phyloP scores from a whole-genome alignment of 2,888 invertebrate species.

The Tipula vernalis region DNA sequence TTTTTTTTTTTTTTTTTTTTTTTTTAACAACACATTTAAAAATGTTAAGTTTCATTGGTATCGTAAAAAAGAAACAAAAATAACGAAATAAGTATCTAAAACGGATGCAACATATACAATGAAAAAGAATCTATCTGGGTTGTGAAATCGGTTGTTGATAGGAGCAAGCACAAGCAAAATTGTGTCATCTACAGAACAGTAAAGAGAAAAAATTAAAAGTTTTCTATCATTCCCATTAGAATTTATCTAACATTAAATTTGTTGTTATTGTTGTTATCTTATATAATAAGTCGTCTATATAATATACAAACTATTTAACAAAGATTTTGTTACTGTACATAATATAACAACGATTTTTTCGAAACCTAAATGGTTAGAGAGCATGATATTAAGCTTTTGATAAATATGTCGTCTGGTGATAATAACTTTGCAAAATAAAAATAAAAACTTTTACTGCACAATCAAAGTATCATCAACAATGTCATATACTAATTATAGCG shows the following conservation, averaged over 20 bases:
- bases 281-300: not conserved
- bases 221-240: constrained; percentile 4
- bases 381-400: not conserved
- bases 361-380: not conserved
- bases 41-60: not conserved
- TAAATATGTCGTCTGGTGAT: not conserved
- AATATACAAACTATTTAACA: not conserved
- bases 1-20: not conserved
- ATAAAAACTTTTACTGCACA: not conserved
- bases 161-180: not conserved
- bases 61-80: not conserved
- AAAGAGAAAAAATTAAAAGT: not conserved
- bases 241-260: not conserved
- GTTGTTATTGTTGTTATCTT: not conserved
- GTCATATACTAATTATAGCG: not conserved
- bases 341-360: not conserved
- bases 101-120: not conserved
- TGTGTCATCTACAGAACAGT: not conserved
- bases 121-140: not conserved
- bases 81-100: not conserved
- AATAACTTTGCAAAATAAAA: not conserved
- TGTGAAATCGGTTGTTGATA: not conserved
- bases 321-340: not conserved
- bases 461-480: not conserved
- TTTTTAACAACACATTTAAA: not conserved